Evolutionary conservation across 2,888 invertebrate genomes (phyloP).

Genomic region (Orthosia incerta): DNA sequence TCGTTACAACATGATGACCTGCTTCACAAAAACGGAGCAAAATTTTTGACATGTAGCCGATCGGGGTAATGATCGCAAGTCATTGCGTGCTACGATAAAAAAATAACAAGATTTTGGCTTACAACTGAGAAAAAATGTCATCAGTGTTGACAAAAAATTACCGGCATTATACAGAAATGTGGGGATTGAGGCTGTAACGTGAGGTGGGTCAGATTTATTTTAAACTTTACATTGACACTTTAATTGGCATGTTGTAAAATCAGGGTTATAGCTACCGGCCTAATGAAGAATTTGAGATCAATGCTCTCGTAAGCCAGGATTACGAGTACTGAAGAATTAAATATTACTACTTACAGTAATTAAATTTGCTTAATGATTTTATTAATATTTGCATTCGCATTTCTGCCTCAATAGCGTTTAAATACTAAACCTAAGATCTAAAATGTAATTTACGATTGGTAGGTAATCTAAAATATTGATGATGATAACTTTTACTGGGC

Average conservation of each 20-base stretch:
- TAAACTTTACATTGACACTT: conserved; percentile 10
- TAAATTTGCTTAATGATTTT: conserved; percentile 41
- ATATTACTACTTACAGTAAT: conserved; percentile 9
- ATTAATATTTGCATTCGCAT: conserved; percentile 30
- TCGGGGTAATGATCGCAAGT: conserved; percentile 52
- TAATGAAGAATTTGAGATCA: conserved; percentile 8
- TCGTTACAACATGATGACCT: conserved; percentile 34
- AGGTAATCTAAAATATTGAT: conserved; percentile 47
- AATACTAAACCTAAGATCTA: conserved; percentile 34
- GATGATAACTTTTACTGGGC: conserved; percentile 44
- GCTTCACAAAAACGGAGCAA: conserved; percentile 40
- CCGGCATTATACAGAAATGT: conserved; percentile 38
- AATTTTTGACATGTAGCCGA: conserved; percentile 40
- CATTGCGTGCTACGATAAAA: conserved; percentile 49
- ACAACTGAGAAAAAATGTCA: conserved; percentile 46
- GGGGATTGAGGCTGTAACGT: conserved; percentile 56
- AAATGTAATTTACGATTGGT: conserved; percentile 48
- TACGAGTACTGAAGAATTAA: conserved; percentile 4
- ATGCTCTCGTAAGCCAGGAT: conserved; percentile 13
- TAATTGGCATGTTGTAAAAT: not conserved
- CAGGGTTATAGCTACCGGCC: not conserved
- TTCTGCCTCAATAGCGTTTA: conserved; percentile 31
- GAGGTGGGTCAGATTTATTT: conserved; percentile 34
- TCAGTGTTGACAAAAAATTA: conserved; percentile 46
- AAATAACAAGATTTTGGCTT: conserved; percentile 54